Evolutionary conservation across 2,888 invertebrate genomes (phyloP), one percentile per base, ranked within the genome.

Genomic region (Pandemis corylana): DNA sequence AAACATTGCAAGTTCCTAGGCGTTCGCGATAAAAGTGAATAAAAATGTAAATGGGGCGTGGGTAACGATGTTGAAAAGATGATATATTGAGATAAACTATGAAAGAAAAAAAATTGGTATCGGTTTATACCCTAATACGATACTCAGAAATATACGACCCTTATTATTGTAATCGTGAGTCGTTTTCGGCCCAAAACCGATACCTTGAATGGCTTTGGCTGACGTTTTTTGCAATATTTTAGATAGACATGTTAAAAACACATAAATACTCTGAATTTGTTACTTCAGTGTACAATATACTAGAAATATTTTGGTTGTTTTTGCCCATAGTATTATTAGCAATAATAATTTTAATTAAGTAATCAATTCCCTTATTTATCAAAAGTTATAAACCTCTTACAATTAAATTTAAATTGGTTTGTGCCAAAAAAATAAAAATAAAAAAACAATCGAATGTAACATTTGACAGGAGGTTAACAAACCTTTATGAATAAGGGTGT

Each of bases 81-180:
- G 74, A 74, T 61, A 36, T 66, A 74, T 74, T 65, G 69, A 75
- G 62, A 71, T 71, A 67, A 67, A 63, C 9, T 67, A 56, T 44
- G 36, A 71, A 51, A 67, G 46, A 36, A 53, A 65, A 65, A 65
- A 61, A 66, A 66, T 66, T 15, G n/a, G 36, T 65, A 62, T 69
- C 65, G 65, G 70, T 69, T 66, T 64, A 6, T 59, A 63, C 72
- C 67, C 56, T 68, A 64, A 68, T 73, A 71, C 28, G 51, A 49
- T 72, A 64, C 65, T 61, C 67, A 68, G 46, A 68, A 67, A 68
- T 67, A 71, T 68, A 61, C 28, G 68, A 61, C 59, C 68, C 72
- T 15, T 72, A 65, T 76, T 76, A 76, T 76, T 59, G 53, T 72
- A 64, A 76, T 76, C 49, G 71, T 42, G 66, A 20, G 69, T 66